Conservation (phyloP, 2,888 invertebrate species). For the Andrena marginata region DNA sequence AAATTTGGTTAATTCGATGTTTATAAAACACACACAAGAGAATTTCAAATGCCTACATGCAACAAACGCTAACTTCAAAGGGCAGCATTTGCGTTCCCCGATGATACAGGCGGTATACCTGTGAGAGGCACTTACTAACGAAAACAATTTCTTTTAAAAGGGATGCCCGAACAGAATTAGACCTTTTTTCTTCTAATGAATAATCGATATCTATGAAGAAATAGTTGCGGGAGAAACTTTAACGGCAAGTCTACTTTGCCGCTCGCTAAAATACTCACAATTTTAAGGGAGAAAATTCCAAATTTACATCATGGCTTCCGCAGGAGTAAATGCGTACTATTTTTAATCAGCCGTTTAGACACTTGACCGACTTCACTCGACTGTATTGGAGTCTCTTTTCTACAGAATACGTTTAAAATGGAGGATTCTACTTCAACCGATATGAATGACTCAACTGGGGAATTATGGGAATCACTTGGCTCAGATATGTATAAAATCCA, state of each 20-base stretch:
- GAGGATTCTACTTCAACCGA: constrained; percentile 26
- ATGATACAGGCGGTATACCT: constrained; percentile 50
- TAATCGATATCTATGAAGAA: constrained; percentile 27
- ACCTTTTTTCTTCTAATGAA: constrained; percentile 15
- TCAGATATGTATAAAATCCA: no score
- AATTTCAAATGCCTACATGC: constrained; percentile 49
- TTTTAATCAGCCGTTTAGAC: constrained; percentile 24
- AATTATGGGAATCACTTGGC: not conserved
- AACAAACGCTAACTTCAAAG: constrained; percentile 49
- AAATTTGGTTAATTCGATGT: constrained; percentile 28
- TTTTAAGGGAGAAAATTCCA: not conserved
- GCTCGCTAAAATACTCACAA: not conserved
- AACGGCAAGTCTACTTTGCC: not conserved
- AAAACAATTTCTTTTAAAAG: constrained; percentile 52
- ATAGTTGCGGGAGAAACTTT: constrained; percentile 7
- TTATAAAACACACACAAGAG: constrained; percentile 35
- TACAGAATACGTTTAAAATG: constrained; percentile 11
- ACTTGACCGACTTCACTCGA: constrained; percentile 22
- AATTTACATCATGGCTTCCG: not conserved
- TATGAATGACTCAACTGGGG: constrained; percentile 13
- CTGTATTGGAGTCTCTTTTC: constrained; percentile 16
- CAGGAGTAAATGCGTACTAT: constrained; percentile 8
- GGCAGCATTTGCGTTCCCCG: constrained; percentile 52
- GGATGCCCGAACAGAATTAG: constrained; percentile 14
- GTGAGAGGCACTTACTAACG: constrained; percentile 49